Base-by-base conservation (phyloP, 2,113 vertebrate species). In the Colossoma macropomum region DNA sequence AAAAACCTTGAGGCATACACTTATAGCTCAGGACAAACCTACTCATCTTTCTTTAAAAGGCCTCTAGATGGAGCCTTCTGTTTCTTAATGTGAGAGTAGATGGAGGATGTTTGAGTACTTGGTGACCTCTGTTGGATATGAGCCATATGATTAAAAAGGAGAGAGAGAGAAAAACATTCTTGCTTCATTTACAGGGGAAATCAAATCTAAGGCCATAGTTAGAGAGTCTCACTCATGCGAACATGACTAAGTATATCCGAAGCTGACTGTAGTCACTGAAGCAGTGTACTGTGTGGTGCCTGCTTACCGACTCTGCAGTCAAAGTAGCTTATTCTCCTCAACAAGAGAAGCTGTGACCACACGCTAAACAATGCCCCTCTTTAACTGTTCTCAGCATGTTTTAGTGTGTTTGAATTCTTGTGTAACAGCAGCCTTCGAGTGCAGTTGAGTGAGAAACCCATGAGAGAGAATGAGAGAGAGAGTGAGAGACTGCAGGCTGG, bases 401-500 rank as follows among this genome's bases (percentile, higher is more conserved):
- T 41, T 63, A 69, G 79, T 60, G 45, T 17, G 28, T 27, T 45
- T 48, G 23, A 52, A 34, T 62, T 72, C 3, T 32, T 23, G 62
- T 81, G 12, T 50, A 80, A 63, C 41, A 23, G 30, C 41, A 66
- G 62, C 28, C 45, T 52, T 75, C 30, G 56, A 56, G 45, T 54
- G 60, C 34, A 60, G 60, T 38, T 0, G 45, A 75, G 79, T 65
- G 65, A 77, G 81, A 71, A 77, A 76, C 16, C 50, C 63, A 70
- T 65, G 74, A 77, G 32, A 48, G 50, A 7, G 50, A 56, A 66
- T 32, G 79, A 34, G 59, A 81, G 52, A 50, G 79, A 66, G 32
- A 25, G 68, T 41, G 68, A 76, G 52, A 76, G 74, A 17, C 70
- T 50, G 81, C 54, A 83, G 75, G 73, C 80, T 34, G 70, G 80